phyloP scores from a whole-genome alignment of 2,113 vertebrate genomes.

The Hippocampus zosterae region DNA sequence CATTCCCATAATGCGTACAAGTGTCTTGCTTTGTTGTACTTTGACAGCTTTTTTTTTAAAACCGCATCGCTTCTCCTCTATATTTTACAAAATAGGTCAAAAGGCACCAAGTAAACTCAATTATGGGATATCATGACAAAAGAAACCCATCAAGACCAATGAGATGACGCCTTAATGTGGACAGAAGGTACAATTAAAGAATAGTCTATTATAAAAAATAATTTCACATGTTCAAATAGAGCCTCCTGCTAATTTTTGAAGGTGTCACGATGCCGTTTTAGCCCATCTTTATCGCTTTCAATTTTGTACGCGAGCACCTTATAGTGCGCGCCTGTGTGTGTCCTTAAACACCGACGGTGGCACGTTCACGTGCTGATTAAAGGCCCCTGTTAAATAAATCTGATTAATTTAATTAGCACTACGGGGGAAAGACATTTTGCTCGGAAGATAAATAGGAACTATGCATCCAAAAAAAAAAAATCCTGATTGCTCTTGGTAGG shows the following conservation, averaged over 20 bases:
- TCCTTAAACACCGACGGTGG: not conserved
- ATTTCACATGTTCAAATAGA: constrained; percentile 12
- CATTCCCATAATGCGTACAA: constrained; percentile 10
- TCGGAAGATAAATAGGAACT: constrained; percentile 6
- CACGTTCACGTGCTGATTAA: constrained; percentile 6
- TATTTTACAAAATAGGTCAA: not conserved
- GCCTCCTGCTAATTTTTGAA: constrained; percentile 18
- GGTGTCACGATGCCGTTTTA: too few relatives aligned
- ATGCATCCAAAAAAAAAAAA: not conserved
- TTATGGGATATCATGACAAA: not conserved
- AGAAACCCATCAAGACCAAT: not conserved
- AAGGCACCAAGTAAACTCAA: not conserved
- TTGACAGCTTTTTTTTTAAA: not conserved
- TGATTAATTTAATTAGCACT: constrained; percentile 19
- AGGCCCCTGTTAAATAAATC: constrained; percentile 23
- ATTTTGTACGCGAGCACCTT: not conserved
- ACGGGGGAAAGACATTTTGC: not conserved
- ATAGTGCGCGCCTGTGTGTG: not conserved
- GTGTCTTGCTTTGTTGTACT: not conserved
- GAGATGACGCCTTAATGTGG: not conserved
- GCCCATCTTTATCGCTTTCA: not conserved
- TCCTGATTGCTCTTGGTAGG: not conserved
- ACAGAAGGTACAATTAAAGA: not conserved
- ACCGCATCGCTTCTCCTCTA: not conserved
- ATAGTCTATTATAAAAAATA: not conserved